These are phyloP conservation scores for Gortyna flavago DNA, from an alignment of 2,888 invertebrate species.

Conservation along the genomic window DNA sequence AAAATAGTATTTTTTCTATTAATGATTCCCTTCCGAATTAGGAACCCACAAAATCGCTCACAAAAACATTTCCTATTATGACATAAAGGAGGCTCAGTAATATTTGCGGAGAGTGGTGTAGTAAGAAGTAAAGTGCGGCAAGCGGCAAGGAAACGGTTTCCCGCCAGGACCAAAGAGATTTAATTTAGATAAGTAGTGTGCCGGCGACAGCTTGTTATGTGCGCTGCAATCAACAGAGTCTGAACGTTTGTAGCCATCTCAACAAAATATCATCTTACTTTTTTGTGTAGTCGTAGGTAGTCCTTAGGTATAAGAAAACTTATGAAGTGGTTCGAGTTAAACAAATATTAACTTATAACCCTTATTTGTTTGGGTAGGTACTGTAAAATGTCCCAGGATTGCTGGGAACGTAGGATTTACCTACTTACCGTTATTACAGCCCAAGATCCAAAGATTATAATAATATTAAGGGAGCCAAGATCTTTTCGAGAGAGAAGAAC, in stretches of 20 bases:
- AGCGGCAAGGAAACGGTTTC: constrained; percentile 68
- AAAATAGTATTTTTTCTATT: neutral
- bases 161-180: constrained; percentile 75
- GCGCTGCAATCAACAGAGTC: constrained; percentile 67
- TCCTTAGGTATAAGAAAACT: neutral
- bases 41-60: neutral
- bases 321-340: neutral
- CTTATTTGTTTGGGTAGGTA: neutral
- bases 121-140: constrained; percentile 61
- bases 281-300: constrained; percentile 3
- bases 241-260: constrained; percentile 53
- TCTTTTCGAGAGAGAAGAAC: neutral
- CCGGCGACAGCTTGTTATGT: constrained; percentile 75
- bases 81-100: constrained; percentile 14
- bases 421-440: neutral
- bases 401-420: neutral
- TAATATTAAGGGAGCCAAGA: no score
- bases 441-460: no score
- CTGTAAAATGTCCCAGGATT: neutral
- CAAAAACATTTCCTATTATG: constrained; percentile 28
- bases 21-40: neutral
- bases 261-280: constrained; percentile 27
- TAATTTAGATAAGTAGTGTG: constrained; percentile 82
- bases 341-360: neutral
- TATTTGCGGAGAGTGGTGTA: constrained; percentile 44